Conservation (phyloP, 1,140 invertebrate species). For the Euschistus heros region DNA sequence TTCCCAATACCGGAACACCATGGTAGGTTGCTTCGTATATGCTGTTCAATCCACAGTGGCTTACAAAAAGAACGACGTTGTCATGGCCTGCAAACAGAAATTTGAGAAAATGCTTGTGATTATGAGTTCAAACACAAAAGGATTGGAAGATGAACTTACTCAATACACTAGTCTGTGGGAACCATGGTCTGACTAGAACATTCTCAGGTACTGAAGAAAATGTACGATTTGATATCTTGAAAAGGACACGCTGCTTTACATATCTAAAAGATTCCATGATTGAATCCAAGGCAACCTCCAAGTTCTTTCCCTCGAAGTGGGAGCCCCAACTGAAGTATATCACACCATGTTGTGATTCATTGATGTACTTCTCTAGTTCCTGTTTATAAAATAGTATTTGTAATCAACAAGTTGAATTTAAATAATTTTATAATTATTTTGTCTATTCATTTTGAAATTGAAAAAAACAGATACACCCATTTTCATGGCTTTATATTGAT, state of each 20-base stretch:
- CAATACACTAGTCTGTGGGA: neutral
- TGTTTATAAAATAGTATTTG: neutral
- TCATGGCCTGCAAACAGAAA: neutral
- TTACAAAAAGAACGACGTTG: neutral
- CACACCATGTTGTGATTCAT: neutral
- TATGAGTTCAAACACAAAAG: no score
- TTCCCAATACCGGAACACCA: conserved; percentile 2
- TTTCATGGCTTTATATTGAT: no score
- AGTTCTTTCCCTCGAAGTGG: neutral
- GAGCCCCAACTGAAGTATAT: conserved; percentile 1
- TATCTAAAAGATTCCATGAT: neutral
- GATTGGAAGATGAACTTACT: neutral
- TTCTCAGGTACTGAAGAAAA: neutral
- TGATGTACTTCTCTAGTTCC: neutral
- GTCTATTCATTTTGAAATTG: no score
- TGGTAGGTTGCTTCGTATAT: neutral
- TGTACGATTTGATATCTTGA: neutral
- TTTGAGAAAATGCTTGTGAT: no score
- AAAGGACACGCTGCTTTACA: neutral
- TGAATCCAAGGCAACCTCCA: neutral
- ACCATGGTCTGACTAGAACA: neutral
- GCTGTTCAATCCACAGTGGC: neutral
- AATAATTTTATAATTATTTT: no score
- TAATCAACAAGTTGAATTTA: no score
- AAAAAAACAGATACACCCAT: no score